Conservation (phyloP, 2,113 vertebrate genomes). For the Siniperca knerii region DNA sequence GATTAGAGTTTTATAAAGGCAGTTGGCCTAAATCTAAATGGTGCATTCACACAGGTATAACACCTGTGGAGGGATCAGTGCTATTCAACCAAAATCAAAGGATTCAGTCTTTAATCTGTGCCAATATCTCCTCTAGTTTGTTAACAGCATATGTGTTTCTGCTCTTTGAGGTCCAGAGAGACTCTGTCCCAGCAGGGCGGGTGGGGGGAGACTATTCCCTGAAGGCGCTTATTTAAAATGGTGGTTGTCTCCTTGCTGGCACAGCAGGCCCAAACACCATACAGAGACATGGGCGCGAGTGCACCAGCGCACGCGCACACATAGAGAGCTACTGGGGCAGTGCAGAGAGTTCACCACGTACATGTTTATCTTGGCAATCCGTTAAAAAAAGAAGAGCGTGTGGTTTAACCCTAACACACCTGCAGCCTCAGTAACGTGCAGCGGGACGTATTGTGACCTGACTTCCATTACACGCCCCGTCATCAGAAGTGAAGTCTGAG, state of each 20-base stretch:
- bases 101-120: conserved; percentile 38
- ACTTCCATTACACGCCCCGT: conserved; percentile 19
- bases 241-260: conserved; percentile 76
- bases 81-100: conserved; percentile 55
- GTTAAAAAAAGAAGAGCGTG: not conserved
- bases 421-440: not conserved
- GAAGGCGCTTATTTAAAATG: conserved; percentile 81
- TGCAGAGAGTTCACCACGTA: conserved; percentile 56
- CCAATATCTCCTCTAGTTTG: conserved; percentile 53
- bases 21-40: conserved; percentile 53
- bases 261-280: conserved; percentile 63
- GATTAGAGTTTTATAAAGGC: conserved; percentile 65
- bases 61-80: conserved; percentile 77
- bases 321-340: conserved; percentile 31
- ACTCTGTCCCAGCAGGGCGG: conserved; percentile 68
- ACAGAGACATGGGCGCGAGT: conserved; percentile 27
- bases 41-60: conserved; percentile 74
- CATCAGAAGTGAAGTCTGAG: conserved; percentile 54
- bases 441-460: conserved; percentile 21
- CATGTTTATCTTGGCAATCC: conserved; percentile 48
- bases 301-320: conserved; percentile 9
- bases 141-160: conserved; percentile 47
- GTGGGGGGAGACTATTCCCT: conserved; percentile 63
- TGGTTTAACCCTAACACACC: conserved; percentile 40
- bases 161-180: conserved; percentile 66